Evolutionary conservation across 2,113 vertebrate species (phyloP), one percentile per base, ranked within the genome.

Genomic region (Platycercus adscitus): DNA sequence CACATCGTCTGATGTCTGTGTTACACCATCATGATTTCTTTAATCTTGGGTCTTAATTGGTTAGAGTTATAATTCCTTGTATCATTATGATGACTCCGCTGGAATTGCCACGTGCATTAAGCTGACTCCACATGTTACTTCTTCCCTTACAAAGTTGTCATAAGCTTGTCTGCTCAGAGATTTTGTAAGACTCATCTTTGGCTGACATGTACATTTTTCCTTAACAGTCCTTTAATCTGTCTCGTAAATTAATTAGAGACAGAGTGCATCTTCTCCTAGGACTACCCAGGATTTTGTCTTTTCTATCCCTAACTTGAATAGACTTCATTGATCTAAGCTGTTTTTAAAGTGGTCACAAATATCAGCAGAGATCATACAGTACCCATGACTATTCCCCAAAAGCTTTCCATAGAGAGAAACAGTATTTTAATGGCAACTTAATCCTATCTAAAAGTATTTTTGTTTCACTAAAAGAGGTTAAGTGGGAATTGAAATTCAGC

Each of bases 11-110:
- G 66, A 63, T 49, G 56, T 43, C 9, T 10, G 1, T 17, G 58
- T 94, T 94, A 64, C 92, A 80, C 72, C 87, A 91, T 14, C 76
- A 3, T 6, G 23, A 77, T 84, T 94, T 87, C 92, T 96, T 96
- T 93, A 78, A 96, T 95, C 90, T 91, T 24, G 52, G 50, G 35
- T 56, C 72, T 83, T 93, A 94, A 95, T 91, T 71, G 71, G 63
- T 2, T 8, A 20, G 31, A 15, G 56, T 35, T 15, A 60, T 69
- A 69, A 25, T 63, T 89, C 16, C 60, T 81, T 73, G 25, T 75
- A 47, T 81, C 78, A 84, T 94, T 61, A 55, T 4, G 37, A 90
- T 94, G 90, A 91, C 60, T 84, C 93, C 90, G 93, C 68, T 69
- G 68, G 39, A 83, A 94, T 86, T 87, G 60, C 44, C 53, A 33